These are phyloP conservation scores for Telmatochromis sp. DNA, from an alignment of 2,113 vertebrate species.

Conservation along the genomic window DNA sequence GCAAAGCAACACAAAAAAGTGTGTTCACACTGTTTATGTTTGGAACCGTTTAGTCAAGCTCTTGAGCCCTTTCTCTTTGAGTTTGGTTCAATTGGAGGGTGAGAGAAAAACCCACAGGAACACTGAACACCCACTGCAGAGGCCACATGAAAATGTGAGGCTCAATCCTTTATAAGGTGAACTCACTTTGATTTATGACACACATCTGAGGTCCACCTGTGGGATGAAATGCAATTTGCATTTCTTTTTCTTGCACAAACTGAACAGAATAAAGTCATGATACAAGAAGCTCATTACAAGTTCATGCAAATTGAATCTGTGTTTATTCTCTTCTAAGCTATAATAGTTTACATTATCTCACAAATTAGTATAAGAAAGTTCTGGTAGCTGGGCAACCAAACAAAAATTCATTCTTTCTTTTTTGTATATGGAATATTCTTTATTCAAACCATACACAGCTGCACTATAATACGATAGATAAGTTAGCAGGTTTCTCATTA, in stretches of 20 bases:
- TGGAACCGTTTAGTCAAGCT: conserved; percentile 27
- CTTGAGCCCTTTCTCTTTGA: conserved; percentile 9
- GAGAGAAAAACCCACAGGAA: neutral
- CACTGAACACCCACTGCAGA: neutral
- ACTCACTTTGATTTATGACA: neutral
- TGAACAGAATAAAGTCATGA: neutral
- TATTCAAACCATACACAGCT: neutral
- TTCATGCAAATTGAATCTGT: neutral
- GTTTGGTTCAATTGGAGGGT: neutral
- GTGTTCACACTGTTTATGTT: conserved; percentile 27
- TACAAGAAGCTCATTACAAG: neutral
- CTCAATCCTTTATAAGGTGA: neutral
- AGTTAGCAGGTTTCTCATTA: neutral
- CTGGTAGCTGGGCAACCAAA: neutral
- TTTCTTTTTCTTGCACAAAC: neutral
- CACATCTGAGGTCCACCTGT: neutral
- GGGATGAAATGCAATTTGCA: neutral
- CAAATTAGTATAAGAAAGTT: neutral
- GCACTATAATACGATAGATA: neutral
- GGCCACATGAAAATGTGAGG: neutral
- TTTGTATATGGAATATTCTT: neutral
- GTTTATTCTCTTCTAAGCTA: neutral
- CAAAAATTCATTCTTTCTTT: neutral
- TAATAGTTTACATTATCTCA: neutral
- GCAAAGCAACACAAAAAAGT: conserved; percentile 6